These are phyloP conservation scores for Pterobdella sp. DNA, from an alignment of 2,888 invertebrate genomes.

Conservation along the genomic window DNA sequence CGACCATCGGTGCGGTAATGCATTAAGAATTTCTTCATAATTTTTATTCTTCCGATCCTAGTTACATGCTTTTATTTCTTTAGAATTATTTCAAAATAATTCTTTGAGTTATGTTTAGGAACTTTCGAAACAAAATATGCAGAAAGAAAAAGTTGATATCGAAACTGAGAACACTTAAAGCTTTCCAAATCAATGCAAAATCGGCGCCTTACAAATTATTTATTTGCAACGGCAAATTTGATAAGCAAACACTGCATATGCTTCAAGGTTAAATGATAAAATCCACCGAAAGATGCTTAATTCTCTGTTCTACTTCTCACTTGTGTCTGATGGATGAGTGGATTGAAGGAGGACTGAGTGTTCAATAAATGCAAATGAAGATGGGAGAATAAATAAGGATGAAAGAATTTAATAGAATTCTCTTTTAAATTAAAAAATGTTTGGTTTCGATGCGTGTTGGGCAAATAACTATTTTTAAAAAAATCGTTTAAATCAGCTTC, in stretches of 20 bases:
- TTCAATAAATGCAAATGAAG: too few relatives aligned
- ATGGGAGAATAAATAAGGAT: too few relatives aligned
- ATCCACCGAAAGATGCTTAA: not conserved
- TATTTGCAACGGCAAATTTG: not conserved
- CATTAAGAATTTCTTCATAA: not conserved
- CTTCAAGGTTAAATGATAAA: not conserved
- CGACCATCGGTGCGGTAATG: slow-evolving; percentile 3
- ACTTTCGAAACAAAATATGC: not conserved
- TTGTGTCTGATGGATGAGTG: not conserved
- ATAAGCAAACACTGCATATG: not conserved
- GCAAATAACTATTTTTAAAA: too few relatives aligned
- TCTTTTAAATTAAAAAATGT: too few relatives aligned
- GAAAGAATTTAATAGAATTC: too few relatives aligned
- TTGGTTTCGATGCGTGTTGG: too few relatives aligned
- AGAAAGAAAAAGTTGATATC: not conserved
- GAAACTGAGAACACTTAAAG: not conserved
- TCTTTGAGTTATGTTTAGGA: not conserved
- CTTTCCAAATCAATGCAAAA: slow-evolving; percentile 3
- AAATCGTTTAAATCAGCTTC: too few relatives aligned
- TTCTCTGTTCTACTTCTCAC: not conserved
- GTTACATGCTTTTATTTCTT: not conserved
- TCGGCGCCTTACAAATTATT: not conserved
- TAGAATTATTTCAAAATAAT: not conserved
- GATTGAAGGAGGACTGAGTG: not conserved
- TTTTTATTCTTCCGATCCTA: not conserved